Evolutionary conservation across 2,113 vertebrate species (phyloP).

Genomic region (Cariama cristata): DNA sequence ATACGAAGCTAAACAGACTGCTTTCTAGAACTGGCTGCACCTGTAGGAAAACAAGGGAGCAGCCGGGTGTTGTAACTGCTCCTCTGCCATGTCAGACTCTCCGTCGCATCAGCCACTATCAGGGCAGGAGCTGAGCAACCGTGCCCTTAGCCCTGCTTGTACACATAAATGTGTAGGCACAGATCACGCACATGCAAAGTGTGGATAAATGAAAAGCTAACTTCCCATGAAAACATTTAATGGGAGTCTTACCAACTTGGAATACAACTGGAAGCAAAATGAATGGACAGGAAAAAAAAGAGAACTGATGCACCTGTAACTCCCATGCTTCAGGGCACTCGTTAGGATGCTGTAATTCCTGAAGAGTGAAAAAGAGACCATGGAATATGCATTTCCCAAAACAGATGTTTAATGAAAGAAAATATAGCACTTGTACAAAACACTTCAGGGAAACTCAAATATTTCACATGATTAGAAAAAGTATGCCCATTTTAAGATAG

Average conservation of each 20-base stretch:
- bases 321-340: neutral
- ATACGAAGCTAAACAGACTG: neutral
- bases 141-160: neutral
- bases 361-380: neutral
- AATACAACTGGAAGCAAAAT: neutral
- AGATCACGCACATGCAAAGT: fast-evolving
- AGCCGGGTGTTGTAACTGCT: neutral
- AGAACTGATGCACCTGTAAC: neutral
- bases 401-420: neutral
- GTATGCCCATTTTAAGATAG: neutral
- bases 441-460: neutral
- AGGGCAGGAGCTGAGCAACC: neutral
- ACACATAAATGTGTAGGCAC: neutral
- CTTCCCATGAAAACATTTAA: neutral
- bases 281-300: neutral
- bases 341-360: neutral
- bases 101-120: fast-evolving
- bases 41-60: neutral
- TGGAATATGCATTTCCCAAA: neutral
- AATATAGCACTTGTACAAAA: neutral
- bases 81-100: fast-evolving
- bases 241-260: neutral
- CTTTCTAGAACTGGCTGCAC: neutral
- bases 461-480: neutral
- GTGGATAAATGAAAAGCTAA: neutral